Conservation (phyloP, 2,797 vertebrate species). For the Rhinoraja longicauda region DNA sequence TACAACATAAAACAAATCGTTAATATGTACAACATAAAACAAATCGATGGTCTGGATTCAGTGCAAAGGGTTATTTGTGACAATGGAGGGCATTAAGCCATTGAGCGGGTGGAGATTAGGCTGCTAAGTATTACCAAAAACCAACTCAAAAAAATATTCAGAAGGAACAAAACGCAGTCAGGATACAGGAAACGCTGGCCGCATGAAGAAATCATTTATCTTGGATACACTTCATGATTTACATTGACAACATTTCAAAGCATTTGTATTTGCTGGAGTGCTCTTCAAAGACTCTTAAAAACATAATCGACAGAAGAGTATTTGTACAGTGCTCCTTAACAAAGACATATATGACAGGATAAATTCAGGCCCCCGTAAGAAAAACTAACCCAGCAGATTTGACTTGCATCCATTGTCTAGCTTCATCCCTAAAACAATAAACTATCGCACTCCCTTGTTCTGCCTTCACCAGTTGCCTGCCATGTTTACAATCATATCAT, state of each 20-base stretch:
- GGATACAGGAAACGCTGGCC: conserved; percentile 25
- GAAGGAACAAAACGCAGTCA: conserved; percentile 11
- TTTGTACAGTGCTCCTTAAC: not conserved
- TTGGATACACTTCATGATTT: conserved; percentile 12
- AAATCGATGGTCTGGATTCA: not conserved
- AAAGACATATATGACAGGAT: not conserved
- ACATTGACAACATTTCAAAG: conserved; percentile 30
- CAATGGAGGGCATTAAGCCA: not conserved
- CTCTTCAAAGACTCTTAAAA: not conserved
- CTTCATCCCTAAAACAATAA: not conserved
- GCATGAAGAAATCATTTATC: not conserved
- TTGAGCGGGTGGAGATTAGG: not conserved
- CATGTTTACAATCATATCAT: not conserved
- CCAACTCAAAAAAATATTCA: not conserved
- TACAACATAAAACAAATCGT: too few relatives aligned
- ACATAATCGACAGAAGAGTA: not conserved
- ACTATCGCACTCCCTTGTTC: not conserved
- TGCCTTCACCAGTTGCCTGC: not conserved
- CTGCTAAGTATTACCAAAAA: not conserved
- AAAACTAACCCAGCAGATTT: not conserved
- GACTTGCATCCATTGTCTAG: not conserved
- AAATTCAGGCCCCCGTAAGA: not conserved
- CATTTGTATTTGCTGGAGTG: conserved; percentile 6
- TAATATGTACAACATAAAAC: not conserved
- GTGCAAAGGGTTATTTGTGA: not conserved